These are phyloP conservation scores for Drosophila triauraria DNA, from an alignment of 1,140 invertebrate genomes.

Conservation along the genomic window DNA sequence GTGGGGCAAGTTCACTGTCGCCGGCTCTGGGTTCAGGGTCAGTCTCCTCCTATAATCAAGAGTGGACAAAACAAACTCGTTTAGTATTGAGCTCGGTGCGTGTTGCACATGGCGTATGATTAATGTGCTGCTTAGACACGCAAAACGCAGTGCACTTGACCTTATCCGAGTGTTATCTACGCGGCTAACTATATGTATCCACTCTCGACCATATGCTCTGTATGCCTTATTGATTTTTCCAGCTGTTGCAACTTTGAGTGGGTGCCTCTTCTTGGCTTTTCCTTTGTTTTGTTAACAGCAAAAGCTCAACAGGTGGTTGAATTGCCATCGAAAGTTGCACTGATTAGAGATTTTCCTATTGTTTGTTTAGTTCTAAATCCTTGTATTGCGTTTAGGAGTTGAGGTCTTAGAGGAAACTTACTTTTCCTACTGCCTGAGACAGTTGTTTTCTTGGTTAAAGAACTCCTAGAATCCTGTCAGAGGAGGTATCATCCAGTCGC, in stretches of 20 bases:
- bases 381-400: background rate
- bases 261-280: slow-evolving; percentile 15
- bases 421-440: background rate
- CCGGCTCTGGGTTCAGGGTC: slow-evolving; percentile 73
- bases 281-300: slow-evolving; percentile 1
- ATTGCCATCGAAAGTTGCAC: background rate
- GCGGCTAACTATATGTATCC: slow-evolving; percentile 4
- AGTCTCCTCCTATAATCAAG: slow-evolving; percentile 58
- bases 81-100: slow-evolving; percentile 38
- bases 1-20: slow-evolving; percentile 59
- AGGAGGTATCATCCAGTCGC: slow-evolving; percentile 21
- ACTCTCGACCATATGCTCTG: slow-evolving; percentile 56
- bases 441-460: background rate
- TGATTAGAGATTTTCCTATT: background rate
- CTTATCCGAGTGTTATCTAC: slow-evolving; percentile 29
- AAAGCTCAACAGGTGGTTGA: slow-evolving; percentile 38
- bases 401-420: background rate
- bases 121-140: slow-evolving; percentile 49
- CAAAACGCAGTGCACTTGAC: slow-evolving; percentile 41
- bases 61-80: slow-evolving; percentile 16
- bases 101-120: slow-evolving; percentile 74
- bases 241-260: slow-evolving; percentile 15
- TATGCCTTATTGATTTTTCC: slow-evolving; percentile 72
- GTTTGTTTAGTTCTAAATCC: background rate
- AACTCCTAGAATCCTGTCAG: background rate